Evolutionary conservation across 2,888 invertebrate genomes (phyloP).

Genomic region (Amphipyra berbera): DNA sequence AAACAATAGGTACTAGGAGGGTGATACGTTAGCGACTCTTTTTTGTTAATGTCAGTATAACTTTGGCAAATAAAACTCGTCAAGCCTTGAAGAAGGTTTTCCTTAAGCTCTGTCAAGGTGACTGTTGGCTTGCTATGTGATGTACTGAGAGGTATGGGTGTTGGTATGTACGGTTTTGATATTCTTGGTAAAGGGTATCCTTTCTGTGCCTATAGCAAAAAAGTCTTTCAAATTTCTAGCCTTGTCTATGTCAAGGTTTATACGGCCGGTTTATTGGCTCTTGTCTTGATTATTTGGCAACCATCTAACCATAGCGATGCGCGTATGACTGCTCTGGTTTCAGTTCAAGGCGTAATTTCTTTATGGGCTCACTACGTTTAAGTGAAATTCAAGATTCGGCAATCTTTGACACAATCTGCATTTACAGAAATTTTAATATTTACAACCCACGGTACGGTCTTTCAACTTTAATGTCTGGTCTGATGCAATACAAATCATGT

Average conservation of each 20-base stretch:
- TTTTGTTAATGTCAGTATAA: not conserved
- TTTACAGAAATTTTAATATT: not conserved
- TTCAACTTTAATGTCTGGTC: not conserved
- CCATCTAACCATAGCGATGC: not conserved
- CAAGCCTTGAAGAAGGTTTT: too few species aligned
- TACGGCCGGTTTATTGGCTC: conserved; percentile 4
- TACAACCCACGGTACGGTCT: too few species aligned
- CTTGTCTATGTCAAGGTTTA: conserved; percentile 6
- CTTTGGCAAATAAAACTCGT: too few species aligned
- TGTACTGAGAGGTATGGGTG: too few species aligned
- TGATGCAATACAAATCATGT: conserved; percentile 20
- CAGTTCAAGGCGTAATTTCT: not conserved
- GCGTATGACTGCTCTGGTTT: conserved; percentile 6
- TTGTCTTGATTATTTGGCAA: conserved; percentile 3
- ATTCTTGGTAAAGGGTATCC: too few species aligned
- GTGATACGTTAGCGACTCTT: not conserved
- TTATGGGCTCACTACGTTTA: not conserved
- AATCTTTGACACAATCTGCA: not conserved
- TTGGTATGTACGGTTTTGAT: too few species aligned
- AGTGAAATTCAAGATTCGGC: not conserved
- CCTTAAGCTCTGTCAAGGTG: too few species aligned
- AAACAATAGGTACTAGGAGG: conserved; percentile 2
- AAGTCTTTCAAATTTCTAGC: not conserved
- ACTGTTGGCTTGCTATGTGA: too few species aligned
- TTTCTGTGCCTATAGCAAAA: too few species aligned